Evolutionary conservation across 2,888 invertebrate species (phyloP).

Genomic region (Hedychridium roseum): DNA sequence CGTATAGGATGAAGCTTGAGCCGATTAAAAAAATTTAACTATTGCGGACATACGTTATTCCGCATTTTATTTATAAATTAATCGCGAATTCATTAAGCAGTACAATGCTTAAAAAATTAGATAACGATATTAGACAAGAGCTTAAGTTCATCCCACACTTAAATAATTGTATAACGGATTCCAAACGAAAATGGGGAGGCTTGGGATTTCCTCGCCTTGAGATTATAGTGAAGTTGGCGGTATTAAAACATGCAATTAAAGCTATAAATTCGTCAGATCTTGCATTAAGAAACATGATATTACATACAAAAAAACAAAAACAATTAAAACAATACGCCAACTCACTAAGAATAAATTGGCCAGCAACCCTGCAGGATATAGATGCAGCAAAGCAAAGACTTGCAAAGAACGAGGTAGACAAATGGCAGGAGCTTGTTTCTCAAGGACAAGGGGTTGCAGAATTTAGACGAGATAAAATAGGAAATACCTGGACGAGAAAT

Average conservation of each 20-base stretch:
- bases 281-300: neutral
- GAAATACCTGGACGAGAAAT: constrained; percentile 9
- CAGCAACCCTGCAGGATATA: neutral
- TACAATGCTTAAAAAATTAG: neutral
- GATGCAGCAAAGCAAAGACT: neutral
- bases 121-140: constrained; percentile 4
- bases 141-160: constrained; percentile 12
- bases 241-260: constrained; percentile 2
- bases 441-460: constrained; percentile 16
- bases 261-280: neutral
- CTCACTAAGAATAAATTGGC: constrained; percentile 1
- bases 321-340: neutral
- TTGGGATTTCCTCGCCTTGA: constrained; percentile 11
- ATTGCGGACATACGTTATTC: neutral
- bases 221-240: constrained; percentile 3
- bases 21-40: constrained; percentile 17
- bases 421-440: constrained; percentile 4
- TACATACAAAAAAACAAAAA: neutral
- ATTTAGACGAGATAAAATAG: constrained; percentile 4
- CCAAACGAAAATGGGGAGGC: neutral
- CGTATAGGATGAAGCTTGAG: constrained; percentile 5
- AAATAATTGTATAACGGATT: neutral
- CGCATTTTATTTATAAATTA: constrained; percentile 10
- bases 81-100: constrained; percentile 2
- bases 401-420: neutral